Percentiles rank a stretch among this genome's conserved stretches.
Conservation (phyloP, 2,888 invertebrate genomes). For the Agonopterix arenella region DNA sequence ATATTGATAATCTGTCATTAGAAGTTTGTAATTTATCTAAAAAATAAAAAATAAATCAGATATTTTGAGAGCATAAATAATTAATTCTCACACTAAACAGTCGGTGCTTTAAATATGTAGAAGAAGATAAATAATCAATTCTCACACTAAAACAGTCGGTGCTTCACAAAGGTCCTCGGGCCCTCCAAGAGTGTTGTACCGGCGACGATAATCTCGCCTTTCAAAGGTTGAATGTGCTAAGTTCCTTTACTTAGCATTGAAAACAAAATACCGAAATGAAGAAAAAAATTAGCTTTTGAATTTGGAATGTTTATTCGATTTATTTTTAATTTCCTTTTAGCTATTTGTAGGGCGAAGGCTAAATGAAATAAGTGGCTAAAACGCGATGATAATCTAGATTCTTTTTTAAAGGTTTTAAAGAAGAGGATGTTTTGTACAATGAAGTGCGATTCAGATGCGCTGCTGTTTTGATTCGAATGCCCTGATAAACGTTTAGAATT, state of each 20-base stretch:
- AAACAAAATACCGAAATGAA: slow-evolving; percentile 10
- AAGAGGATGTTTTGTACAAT: neutral
- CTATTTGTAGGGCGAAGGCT: slow-evolving; percentile 11
- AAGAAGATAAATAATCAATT: slow-evolving; percentile 40
- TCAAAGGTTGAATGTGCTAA: slow-evolving; percentile 7
- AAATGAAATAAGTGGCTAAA: slow-evolving; percentile 53
- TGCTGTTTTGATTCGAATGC: too few species aligned
- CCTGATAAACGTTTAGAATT: too few species aligned
- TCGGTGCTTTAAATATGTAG: neutral
- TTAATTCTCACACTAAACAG: slow-evolving; percentile 48
- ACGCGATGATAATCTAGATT: slow-evolving; percentile 1
- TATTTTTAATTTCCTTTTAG: slow-evolving; percentile 15
- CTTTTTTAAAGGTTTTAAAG: neutral
- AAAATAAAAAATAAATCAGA: slow-evolving; percentile 21
- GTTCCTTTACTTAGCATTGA: slow-evolving; percentile 9
- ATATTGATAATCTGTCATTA: too few species aligned
- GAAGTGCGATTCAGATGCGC: slow-evolving; percentile 11
- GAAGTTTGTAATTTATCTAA: too few species aligned
- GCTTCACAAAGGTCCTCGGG: neutral
- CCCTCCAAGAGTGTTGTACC: slow-evolving; percentile 29
- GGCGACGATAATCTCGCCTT: slow-evolving; percentile 62
- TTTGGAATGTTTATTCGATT: slow-evolving; percentile 22
- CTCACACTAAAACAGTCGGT: slow-evolving; percentile 37
- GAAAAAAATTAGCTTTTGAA: slow-evolving; percentile 21
- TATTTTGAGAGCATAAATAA: slow-evolving; percentile 24